Evolutionary conservation across 2,113 vertebrate species (phyloP), one percentile per base, ranked within the genome.

Genomic region (Halichoeres trimaculatus): DNA sequence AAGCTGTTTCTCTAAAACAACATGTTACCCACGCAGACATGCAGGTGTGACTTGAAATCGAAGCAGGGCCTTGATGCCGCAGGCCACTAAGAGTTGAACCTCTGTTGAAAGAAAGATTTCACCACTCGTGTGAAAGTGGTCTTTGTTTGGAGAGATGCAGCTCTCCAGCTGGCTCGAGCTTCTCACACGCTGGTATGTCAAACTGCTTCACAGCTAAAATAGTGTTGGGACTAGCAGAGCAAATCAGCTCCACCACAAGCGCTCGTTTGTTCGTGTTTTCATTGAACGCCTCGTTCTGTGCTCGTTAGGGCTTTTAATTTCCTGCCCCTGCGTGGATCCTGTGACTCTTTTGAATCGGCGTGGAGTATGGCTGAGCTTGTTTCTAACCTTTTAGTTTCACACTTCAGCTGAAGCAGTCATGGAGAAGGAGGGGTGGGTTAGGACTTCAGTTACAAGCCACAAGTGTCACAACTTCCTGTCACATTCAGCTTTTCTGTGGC

Each of bases 401-500:
- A 41, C 16, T 67, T 24, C 24, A 8, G 8, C 41, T 36, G 0
- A 36, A 47, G 14, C 35, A 13, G 35, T 24, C 22, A 36, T 35
- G 66, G 51, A 47, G 19, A 10, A n/a, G 9, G 41, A 57, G 19
- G 36, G 10, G n/a, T 12, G 3, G 45, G 24, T 17, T 5, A 45
- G n/a, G 22, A 61, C 41, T 55, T 36, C 1, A 52, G 16, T 38
- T 47, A 36, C 26, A 93, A 91, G 83, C 74, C 64, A 26, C 36
- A 79, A 66, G 74, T 87, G 89, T 92, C 88, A 82, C 66, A 80
- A 79, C 93, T 93, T 94, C 91, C 93, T 92, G 91, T 75, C 84
- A 48, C 80, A 56, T 69, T 74, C 47, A 20, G 34, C 74, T 68
- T 26, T 54, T 64, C 62, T 22, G 68, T 56, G 60, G 66, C 70